Percentiles rank a stretch among this genome's conserved stretches.
Conservation (phyloP, 2,888 invertebrate genomes). For the Meganola albula region DNA sequence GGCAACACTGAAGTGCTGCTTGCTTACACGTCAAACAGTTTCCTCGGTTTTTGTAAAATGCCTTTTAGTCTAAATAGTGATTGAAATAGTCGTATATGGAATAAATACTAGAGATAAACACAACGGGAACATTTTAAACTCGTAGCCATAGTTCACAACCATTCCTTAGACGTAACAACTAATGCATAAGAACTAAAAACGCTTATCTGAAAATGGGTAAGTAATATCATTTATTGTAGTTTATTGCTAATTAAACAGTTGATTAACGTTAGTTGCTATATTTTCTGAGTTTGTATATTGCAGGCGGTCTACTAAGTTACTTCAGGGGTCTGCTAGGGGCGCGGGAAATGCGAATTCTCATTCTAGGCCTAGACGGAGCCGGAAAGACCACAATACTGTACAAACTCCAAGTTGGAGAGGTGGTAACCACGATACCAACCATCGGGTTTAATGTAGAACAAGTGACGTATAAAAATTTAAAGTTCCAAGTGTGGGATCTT, state of each 20-base stretch:
- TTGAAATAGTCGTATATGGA: conserved; percentile 27
- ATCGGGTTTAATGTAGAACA: conserved; percentile 99
- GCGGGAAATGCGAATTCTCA: conserved; percentile 98
- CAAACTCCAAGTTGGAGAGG: conserved; percentile 98
- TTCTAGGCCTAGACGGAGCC: conserved; percentile 98
- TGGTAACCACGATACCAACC: conserved; percentile 98
- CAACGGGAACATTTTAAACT: conserved; percentile 34
- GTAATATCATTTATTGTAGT: conserved; percentile 35
- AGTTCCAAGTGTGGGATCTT: conserved; percentile 99
- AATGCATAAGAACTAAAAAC: conserved; percentile 59
- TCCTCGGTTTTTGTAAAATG: conserved; percentile 46
- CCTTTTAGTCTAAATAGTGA: conserved; percentile 37
- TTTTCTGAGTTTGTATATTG: conserved; percentile 35
- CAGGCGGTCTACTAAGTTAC: conserved; percentile 97
- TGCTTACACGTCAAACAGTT: conserved; percentile 61
- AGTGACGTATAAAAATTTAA: conserved; percentile 98
- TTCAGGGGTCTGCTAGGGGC: conserved; percentile 97
- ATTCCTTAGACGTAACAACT: conserved; percentile 52
- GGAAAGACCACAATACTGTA: conserved; percentile 99
- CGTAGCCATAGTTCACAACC: conserved; percentile 31
- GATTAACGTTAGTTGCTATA: conserved; percentile 15
- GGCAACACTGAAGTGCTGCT: conserved; percentile 38
- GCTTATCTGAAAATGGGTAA: conserved; percentile 68
- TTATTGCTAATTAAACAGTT: conserved; percentile 25
- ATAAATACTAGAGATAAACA: conserved; percentile 30